phyloP scores from a whole-genome alignment of 2,888 invertebrate genomes.

The Coremacera marginata region DNA sequence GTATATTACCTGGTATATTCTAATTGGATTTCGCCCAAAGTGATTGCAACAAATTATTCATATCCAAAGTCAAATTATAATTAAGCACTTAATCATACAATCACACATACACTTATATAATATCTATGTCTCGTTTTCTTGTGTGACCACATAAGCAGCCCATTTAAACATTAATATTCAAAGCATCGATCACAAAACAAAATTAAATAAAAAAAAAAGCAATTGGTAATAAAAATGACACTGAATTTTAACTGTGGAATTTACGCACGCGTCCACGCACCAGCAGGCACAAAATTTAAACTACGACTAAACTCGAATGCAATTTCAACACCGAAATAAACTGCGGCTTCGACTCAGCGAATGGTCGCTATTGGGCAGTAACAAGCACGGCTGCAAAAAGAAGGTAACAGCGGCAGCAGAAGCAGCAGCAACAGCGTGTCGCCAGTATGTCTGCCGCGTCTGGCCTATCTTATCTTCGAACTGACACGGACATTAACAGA shows the following conservation, averaged over 20 bases:
- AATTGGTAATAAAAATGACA: background rate
- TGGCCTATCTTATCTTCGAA: slow-evolving; percentile 64
- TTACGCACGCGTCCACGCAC: slow-evolving; percentile 48
- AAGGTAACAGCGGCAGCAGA: slow-evolving; percentile 34
- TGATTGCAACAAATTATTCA: no score
- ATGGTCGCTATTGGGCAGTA: slow-evolving; percentile 39
- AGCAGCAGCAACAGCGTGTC: slow-evolving; percentile 54
- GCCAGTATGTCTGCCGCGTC: slow-evolving; percentile 67
- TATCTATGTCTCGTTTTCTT: no score
- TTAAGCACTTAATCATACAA: no score
- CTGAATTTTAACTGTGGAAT: background rate
- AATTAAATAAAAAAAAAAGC: background rate
- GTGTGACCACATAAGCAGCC: background rate
- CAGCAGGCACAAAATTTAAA: slow-evolving; percentile 59
- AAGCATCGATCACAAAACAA: slow-evolving; percentile 1
- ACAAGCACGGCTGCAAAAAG: slow-evolving; percentile 19
- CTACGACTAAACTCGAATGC: slow-evolving; percentile 55
- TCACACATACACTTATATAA: no score
- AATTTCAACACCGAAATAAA: slow-evolving; percentile 52
- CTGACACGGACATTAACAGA: slow-evolving; percentile 46
- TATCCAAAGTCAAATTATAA: no score
- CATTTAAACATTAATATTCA: slow-evolving; percentile 17
- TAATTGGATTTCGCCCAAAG: no score
- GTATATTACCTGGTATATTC: no score
- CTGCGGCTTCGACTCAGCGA: slow-evolving; percentile 45